phyloP scores from a whole-genome alignment of 2,888 invertebrate genomes.

The Diachrysia chrysitis region DNA sequence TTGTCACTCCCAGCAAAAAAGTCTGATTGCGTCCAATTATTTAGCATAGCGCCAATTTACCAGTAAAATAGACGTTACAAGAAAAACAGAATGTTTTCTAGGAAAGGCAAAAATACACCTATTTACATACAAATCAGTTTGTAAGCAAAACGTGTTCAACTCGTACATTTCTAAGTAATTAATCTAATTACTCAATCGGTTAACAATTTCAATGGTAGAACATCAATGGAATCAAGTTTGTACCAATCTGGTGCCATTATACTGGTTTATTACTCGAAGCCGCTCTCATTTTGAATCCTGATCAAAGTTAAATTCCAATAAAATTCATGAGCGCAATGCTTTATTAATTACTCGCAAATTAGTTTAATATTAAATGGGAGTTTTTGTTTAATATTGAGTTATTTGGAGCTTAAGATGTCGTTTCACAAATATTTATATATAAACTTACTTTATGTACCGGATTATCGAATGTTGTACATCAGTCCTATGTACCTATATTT shows the following conservation, averaged over 20 bases:
- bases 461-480: too few species aligned
- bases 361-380: slow-evolving; percentile 21
- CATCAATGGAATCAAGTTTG: slow-evolving; percentile 58
- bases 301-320: slow-evolving; percentile 54
- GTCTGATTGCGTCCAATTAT: too few species aligned
- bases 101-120: background rate
- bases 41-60: too few species aligned
- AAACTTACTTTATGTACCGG: too few species aligned
- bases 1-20: too few species aligned
- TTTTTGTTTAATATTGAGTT: slow-evolving; percentile 15
- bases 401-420: background rate
- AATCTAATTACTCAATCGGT: slow-evolving; percentile 53
- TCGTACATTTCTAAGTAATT: slow-evolving; percentile 34
- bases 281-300: slow-evolving; percentile 31
- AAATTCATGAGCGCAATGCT: slow-evolving; percentile 34
- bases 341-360: slow-evolving; percentile 39
- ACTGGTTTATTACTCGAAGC: slow-evolving; percentile 51
- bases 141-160: slow-evolving; percentile 20
- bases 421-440: background rate
- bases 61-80: background rate
- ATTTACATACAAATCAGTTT: background rate
- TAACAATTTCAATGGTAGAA: slow-evolving; percentile 48
- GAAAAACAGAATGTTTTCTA: background rate
- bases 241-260: slow-evolving; percentile 53
- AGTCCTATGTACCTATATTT: too few species aligned